Conservation (phyloP, 2,113 vertebrate genomes). For the Piprites chloris region DNA sequence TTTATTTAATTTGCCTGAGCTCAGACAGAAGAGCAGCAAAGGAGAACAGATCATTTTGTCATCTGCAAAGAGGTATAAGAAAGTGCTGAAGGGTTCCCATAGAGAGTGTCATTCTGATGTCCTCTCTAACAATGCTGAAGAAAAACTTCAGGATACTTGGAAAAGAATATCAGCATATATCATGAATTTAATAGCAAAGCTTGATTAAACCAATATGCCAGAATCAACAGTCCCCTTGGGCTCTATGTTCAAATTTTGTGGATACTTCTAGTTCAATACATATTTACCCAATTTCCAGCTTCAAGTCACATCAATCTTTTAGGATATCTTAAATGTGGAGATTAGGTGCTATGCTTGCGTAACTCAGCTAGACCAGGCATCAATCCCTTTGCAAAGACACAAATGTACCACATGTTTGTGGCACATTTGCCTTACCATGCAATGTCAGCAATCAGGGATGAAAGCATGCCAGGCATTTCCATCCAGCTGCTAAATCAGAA, state of each 20-base stretch:
- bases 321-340: background rate
- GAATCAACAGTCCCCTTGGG: background rate
- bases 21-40: background rate
- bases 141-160: background rate
- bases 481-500: conserved; percentile 15
- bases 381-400: background rate
- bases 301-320: background rate
- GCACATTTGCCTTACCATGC: background rate
- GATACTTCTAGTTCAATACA: background rate
- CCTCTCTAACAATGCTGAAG: background rate
- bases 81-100: background rate
- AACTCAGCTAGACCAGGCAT: background rate
- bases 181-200: background rate
- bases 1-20: background rate
- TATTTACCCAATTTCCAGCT: background rate
- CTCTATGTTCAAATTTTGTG: background rate
- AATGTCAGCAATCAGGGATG: background rate
- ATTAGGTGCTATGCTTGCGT: background rate
- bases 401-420: background rate
- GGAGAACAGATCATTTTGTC: background rate
- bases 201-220: background rate
- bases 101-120: background rate
- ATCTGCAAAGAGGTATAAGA: background rate
- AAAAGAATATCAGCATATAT: background rate
- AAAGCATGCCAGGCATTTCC: conserved; percentile 5